Evolutionary conservation across 2,113 vertebrate genomes (phyloP).

Genomic region (Diphyllodes magnificus): DNA sequence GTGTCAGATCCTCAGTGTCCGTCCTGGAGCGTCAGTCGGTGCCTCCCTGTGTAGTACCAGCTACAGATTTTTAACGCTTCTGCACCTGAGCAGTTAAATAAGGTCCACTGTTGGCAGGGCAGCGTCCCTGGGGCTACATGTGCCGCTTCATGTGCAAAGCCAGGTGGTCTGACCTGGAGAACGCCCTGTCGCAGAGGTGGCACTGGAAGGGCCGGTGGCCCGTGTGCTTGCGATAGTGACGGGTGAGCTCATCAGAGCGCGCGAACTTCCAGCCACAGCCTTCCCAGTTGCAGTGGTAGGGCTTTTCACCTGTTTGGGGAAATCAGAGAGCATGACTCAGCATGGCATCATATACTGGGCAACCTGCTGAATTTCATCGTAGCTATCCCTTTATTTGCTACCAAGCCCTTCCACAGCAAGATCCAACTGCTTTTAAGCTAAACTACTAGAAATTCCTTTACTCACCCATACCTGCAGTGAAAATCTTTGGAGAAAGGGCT

Average conservation of each 20-base stretch:
- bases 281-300: conserved; percentile 96
- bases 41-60: conserved; percentile 84
- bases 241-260: conserved; percentile 90
- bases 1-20: conserved; percentile 33
- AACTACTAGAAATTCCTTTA: not conserved
- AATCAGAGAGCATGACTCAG: not conserved
- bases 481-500: not conserved
- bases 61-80: conserved; percentile 66
- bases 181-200: conserved; percentile 92
- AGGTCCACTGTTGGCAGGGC: not conserved
- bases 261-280: conserved; percentile 97
- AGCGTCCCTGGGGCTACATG: conserved; percentile 67
- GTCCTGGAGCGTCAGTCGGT: not conserved
- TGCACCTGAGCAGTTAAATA: conserved; percentile 32
- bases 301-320: conserved; percentile 84
- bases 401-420: not conserved
- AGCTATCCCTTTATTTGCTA: fast-evolving
- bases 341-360: not conserved
- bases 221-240: conserved; percentile 95
- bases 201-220: conserved; percentile 95
- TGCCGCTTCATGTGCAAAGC: conserved; percentile 96
- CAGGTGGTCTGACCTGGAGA: conserved; percentile 93
- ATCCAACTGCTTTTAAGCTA: fast-evolving
- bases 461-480: fast-evolving
- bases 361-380: not conserved